Conservation (phyloP, 2,888 invertebrate species). For the Seira ritae region DNA sequence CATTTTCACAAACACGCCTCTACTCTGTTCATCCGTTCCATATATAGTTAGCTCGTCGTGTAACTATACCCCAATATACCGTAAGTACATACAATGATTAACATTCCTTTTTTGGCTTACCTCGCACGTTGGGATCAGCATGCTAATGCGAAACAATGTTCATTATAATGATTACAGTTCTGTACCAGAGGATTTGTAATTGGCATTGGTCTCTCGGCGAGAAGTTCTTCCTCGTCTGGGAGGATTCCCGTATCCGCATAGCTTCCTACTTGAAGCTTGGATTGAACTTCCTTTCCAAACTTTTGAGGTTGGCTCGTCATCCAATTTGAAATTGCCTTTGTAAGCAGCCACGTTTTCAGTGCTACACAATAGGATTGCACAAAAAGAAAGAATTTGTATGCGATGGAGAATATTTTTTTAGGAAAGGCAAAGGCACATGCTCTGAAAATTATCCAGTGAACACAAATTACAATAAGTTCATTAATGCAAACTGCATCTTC, state of each 20-base stretch:
- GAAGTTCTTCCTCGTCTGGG: constrained; percentile 54
- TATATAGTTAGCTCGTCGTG: constrained; percentile 77
- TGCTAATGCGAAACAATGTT: constrained; percentile 11
- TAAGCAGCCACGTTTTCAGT: constrained; percentile 60
- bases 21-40: constrained; percentile 79
- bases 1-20: constrained; percentile 78
- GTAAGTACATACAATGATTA: neutral
- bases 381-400: neutral
- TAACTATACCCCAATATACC: constrained; percentile 47
- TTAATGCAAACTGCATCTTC: constrained; percentile 18
- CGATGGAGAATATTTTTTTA: constrained; percentile 14
- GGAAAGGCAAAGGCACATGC: constrained; percentile 4
- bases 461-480: constrained; percentile 14
- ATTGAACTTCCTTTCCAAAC: constrained; percentile 44
- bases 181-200: constrained; percentile 49
- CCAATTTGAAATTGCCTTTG: constrained; percentile 67
- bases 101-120: constrained; percentile 5
- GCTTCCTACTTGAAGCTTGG: constrained; percentile 22
- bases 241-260: constrained; percentile 62
- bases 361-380: constrained; percentile 44
- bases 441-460: neutral
- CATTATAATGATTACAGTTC: neutral
- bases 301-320: constrained; percentile 55
- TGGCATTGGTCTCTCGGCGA: constrained; percentile 53
- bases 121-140: neutral